A percentile compares a stretch with the other conserved stretches of the same genome.
Conservation (phyloP, 2,797 vertebrate species). For the Mionectes olivaceus region DNA sequence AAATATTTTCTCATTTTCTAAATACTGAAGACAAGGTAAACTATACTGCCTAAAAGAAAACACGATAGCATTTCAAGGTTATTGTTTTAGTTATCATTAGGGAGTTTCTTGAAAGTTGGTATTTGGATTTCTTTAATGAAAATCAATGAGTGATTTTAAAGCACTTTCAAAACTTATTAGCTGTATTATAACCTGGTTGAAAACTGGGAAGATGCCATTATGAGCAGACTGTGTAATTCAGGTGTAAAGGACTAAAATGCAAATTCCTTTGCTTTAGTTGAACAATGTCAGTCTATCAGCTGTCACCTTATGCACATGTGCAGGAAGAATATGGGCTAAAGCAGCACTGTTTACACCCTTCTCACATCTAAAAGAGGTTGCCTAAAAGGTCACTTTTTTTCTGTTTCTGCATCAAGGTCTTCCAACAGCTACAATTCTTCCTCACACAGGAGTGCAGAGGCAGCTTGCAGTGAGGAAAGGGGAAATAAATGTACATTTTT, state of each 20-base stretch:
- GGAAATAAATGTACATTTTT: background rate
- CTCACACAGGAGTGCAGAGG: background rate
- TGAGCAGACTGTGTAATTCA: background rate
- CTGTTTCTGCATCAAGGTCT: background rate
- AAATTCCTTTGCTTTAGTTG: background rate
- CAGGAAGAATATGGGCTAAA: background rate
- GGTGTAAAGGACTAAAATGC: background rate
- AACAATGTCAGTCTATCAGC: background rate
- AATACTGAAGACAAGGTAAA: slow-evolving; percentile 2
- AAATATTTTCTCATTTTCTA: slow-evolving; percentile 40
- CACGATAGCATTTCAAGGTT: background rate
- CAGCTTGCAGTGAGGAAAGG: background rate
- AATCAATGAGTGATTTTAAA: slow-evolving; percentile 33
- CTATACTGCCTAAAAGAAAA: background rate
- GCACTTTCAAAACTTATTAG: background rate
- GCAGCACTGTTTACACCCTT: background rate
- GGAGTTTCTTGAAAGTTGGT: background rate
- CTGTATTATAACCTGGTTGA: background rate
- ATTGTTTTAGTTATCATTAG: slow-evolving; percentile 6
- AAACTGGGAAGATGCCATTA: background rate
- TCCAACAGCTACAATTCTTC: background rate
- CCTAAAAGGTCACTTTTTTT: background rate
- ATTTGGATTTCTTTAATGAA: slow-evolving; percentile 37
- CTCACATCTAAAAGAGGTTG: background rate
- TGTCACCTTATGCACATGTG: accelerated